Conservation (phyloP, 1,140 invertebrate species). For the Pogonus chalceus region DNA sequence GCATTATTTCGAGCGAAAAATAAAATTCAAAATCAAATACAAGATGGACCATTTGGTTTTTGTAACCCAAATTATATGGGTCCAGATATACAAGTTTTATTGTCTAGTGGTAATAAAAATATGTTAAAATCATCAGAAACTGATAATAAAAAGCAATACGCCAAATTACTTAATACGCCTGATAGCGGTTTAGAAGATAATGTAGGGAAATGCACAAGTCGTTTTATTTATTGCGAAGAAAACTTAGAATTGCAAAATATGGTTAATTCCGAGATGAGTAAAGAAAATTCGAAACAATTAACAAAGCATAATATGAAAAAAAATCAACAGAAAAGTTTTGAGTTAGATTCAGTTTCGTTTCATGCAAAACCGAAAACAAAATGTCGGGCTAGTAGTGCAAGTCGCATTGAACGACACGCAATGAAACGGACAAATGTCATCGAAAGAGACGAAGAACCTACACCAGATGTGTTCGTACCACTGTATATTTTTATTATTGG, state of each 20-base stretch:
- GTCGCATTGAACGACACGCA: conserved; percentile 35
- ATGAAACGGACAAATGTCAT: not conserved
- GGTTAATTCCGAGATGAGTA: conserved; percentile 21
- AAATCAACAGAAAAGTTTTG: conserved; percentile 28
- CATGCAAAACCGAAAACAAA: conserved; percentile 23
- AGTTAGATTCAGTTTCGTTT: conserved; percentile 22
- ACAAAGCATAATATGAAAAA: conserved; percentile 17
- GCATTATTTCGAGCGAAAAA: conserved; percentile 8
- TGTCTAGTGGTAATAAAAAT: conserved; percentile 28
- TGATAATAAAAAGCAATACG: conserved; percentile 28
- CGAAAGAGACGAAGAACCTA: not conserved
- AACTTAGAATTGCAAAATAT: conserved; percentile 26
- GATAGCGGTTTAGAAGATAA: conserved; percentile 44
- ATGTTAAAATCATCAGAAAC: conserved; percentile 27
- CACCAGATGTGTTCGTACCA: conserved; percentile 36
- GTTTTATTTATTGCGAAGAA: conserved; percentile 18
- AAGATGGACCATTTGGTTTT: conserved; percentile 48
- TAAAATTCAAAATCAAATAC: conserved; percentile 7
- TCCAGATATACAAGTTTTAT: conserved; percentile 42
- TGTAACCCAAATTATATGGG: conserved; percentile 67
- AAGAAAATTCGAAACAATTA: conserved; percentile 26
- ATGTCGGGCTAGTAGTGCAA: conserved; percentile 35
- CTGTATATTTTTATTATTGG: conserved; percentile 54
- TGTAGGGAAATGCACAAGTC: conserved; percentile 30
- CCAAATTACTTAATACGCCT: conserved; percentile 41